Base-by-base conservation (phyloP, 2,888 invertebrate genomes). In the Eudemis profundana region DNA sequence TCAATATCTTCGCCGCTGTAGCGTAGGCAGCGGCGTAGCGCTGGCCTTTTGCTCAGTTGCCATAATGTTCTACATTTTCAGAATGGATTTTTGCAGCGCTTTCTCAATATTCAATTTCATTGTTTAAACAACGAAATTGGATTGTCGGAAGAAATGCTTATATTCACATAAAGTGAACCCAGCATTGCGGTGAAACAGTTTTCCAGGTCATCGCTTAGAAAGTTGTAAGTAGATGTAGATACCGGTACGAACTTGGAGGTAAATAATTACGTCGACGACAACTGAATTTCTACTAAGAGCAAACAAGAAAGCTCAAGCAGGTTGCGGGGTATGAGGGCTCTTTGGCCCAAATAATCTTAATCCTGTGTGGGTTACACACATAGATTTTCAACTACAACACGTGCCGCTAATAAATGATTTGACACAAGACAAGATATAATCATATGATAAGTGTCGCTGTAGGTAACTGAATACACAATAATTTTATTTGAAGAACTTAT, bases 111-210 rank as follows among this genome's bases (percentile, higher is more conserved):
- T 84, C 84, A 80, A 87, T 87, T 82, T 76, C 79, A 72, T 83
- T 86, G 81, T 86, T 86, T 85, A 84, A 88, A 86, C 85, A 84
- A 84, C 78, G 82, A 81, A 84, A 87, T 87, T 86, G 84, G 81
- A 87, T 84, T 82, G 80, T 70, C 73, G 74, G 70, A 76, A 74
- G 75, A 70, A 76, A 78, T 75, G 74, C 77, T 79, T 77, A 79
- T 76, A 74, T 69, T 64, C 46, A 68, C 73, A 74, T 75, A 67
- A 69, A 75, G 74, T 71, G 72, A 69, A 77, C 76, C 76, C 74
- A 68, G 75, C 74, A 68, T 70, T 77, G 66, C 65, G 65, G 65
- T 53, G 46, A 65, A 53, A 54, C 46, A 27, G 46, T 27, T 44
- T 47, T 65, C 19, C 23, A 53, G 60, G 65, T 60, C 51, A 60